A percentile compares a stretch with the other conserved stretches of the same genome.
These are phyloP conservation scores for Hypsibius dujardini DNA, from an alignment of 1,140 invertebrate species.

Conservation along the genomic window DNA sequence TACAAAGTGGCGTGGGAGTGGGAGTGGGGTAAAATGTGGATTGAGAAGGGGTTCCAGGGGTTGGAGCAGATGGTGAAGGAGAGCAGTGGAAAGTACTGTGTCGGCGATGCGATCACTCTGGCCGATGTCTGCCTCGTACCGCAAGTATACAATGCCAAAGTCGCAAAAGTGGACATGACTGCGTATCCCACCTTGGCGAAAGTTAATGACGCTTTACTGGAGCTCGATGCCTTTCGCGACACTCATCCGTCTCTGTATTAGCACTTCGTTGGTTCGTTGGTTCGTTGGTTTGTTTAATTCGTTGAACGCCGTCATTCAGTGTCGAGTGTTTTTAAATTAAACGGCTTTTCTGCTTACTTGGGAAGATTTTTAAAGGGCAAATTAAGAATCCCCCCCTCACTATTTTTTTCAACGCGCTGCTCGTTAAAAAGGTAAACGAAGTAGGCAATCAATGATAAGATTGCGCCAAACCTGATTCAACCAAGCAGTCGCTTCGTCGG, in stretches of 20 bases:
- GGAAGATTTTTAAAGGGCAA: too few relatives aligned
- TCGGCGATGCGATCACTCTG: slow-evolving; percentile 76
- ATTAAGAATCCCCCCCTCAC: too few relatives aligned
- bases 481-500: too few relatives aligned
- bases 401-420: too few relatives aligned
- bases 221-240: slow-evolving; percentile 67
- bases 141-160: slow-evolving; percentile 64
- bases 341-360: too few relatives aligned
- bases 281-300: too few relatives aligned
- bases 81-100: slow-evolving; percentile 75
- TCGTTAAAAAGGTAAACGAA: too few relatives aligned
- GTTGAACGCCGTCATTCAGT: too few relatives aligned
- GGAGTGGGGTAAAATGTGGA: slow-evolving; percentile 78
- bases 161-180: slow-evolving; percentile 35
- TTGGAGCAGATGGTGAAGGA: slow-evolving; percentile 66
- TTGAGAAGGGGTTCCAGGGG: slow-evolving; percentile 63
- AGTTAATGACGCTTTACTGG: slow-evolving; percentile 48
- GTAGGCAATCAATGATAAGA: too few relatives aligned
- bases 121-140: slow-evolving; percentile 88
- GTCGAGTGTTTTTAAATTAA: too few relatives aligned
- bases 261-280: too few relatives aligned
- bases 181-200: slow-evolving; percentile 69
- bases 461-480: too few relatives aligned
- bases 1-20: slow-evolving; percentile 25
- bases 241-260: slow-evolving; percentile 49